Base-by-base conservation (phyloP, 1,140 invertebrate species). In the Calosoma granatense region DNA sequence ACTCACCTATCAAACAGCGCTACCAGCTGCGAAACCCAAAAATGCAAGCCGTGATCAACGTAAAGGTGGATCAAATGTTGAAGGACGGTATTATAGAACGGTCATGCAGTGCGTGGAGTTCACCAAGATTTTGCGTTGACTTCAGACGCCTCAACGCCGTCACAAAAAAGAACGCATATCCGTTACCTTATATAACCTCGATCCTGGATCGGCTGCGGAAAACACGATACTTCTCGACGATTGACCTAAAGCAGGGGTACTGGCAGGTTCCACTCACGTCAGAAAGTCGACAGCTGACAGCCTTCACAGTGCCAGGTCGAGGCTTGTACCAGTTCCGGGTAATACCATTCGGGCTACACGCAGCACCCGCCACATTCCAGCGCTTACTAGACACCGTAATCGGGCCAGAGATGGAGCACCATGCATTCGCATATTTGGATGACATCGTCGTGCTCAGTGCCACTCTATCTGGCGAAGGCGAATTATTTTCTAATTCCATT, bases 101-200 rank as follows among this genome's bases (percentile, higher is more conserved):
- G n/a, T n/a, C n/a, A n/a, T n/a, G n/a, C n/a, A n/a, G n/a, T n/a
- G n/a, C n/a, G n/a, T n/a, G 1, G 56, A 11, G 14, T 9, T 20
- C 19, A 11, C 6, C 6, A 11, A 17, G 9, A 9, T 11, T 76
- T 54, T 78, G 75, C 56, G 58, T 78, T 0, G 75, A 78, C 61
- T 76, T 67, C 53, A 51, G 72, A 6, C 30, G 55, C 12, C 51
- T 79, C 0, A 78, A 79, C 59, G 39, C 47, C 0, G 63, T 73
- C 0, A 75, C 68, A 0, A 61, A 57, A 4, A 60, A 60, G 22
- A 65, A 66, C 22, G 63, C 61, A 0, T 67, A 68, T 26, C 65
- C 66, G 6, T 19, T 67, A n/a, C 56, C 62, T 0, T 20, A 59
- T 3, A 64, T 65, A 54, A 30, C 56, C 9, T 14, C 55, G 2